phyloP scores from a whole-genome alignment of 2,797 vertebrate species.

The Masticophis lateralis region DNA sequence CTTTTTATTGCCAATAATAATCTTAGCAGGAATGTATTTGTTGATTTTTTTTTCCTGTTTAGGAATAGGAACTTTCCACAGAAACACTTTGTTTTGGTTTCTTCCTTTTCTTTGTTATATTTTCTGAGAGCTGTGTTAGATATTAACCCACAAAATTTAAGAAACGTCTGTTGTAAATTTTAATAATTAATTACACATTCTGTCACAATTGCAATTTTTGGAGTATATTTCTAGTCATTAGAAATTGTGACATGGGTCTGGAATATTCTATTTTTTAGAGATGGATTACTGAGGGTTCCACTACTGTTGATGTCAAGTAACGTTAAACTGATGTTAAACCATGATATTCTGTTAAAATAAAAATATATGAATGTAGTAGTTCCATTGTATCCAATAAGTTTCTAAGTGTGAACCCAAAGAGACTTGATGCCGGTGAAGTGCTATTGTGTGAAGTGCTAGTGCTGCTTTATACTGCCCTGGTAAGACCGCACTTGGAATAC shows the following conservation, averaged over 20 bases:
- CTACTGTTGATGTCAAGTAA: background rate
- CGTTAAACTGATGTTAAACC: background rate
- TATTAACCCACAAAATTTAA: background rate
- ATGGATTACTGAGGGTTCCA: background rate
- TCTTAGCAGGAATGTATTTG: slow-evolving; percentile 36
- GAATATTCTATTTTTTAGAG: background rate
- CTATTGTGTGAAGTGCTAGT: too few relatives aligned
- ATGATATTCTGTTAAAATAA: background rate
- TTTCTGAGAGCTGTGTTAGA: background rate
- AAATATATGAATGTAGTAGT: background rate
- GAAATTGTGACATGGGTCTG: background rate
- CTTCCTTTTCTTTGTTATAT: background rate
- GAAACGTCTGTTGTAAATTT: background rate
- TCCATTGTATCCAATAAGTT: too few relatives aligned
- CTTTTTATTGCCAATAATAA: slow-evolving; percentile 58
- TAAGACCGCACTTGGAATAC: background rate
- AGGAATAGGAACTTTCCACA: slow-evolving; percentile 16
- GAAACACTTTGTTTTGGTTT: background rate
- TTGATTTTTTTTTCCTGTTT: background rate
- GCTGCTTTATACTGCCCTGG: background rate
- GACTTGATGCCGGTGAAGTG: too few relatives aligned
- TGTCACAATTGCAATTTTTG: background rate
- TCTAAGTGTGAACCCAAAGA: background rate
- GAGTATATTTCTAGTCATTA: background rate
- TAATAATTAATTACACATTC: background rate